Evolutionary conservation across 2,113 vertebrate species (phyloP), one percentile per base, ranked within the genome.

Genomic region (Antechinus stuartii): DNA sequence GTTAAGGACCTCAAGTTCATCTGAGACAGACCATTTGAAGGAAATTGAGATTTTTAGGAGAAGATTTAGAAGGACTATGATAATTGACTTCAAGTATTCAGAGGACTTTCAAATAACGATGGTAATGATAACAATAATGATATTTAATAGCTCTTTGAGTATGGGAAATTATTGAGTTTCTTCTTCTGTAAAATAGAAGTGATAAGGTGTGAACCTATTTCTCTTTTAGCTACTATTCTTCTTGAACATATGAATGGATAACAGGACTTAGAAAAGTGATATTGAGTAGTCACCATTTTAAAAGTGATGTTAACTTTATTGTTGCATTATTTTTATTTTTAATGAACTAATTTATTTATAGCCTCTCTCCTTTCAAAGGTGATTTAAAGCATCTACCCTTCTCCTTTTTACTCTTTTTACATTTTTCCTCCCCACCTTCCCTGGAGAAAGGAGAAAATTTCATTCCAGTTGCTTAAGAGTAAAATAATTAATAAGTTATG

Each of bases 401-500:
- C 91, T 30, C 35, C 42, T n/a, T 93, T 54, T 93, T 55, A 23
- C 93, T 46, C 30, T 25, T 76, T 56, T 6, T 19, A 50, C 7
- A n/a, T 23, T 92, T 95, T 19, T 61, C 90, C 54, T 53, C 91
- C 2, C 50, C 10, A 27, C 54, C 90, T 93, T 90, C 54, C 68
- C 68, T 56, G 50, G 90, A 91, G 56, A 95, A 96, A n/a, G 54
- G 93, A 52, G 57, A 54, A 97, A 94, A 95, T 61, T 57, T 14
- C 0, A 16, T 54, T 92, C 96, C 95, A 94, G 19, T 94, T 98
- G 90, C 95, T 96, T 94, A 97, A 90, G 90, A 97, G 89, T 76
- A 96, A 95, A 97, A 90, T 97, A 95, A 93, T 96, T 95, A 95
- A 91, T 97, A 98, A 92, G 56, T 95, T 97, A 97, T 94, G 95